A percentile compares a stretch with the other conserved stretches of the same genome.
Conservation (phyloP, 2,888 invertebrate genomes). For the Habrosyne pyritoides region DNA sequence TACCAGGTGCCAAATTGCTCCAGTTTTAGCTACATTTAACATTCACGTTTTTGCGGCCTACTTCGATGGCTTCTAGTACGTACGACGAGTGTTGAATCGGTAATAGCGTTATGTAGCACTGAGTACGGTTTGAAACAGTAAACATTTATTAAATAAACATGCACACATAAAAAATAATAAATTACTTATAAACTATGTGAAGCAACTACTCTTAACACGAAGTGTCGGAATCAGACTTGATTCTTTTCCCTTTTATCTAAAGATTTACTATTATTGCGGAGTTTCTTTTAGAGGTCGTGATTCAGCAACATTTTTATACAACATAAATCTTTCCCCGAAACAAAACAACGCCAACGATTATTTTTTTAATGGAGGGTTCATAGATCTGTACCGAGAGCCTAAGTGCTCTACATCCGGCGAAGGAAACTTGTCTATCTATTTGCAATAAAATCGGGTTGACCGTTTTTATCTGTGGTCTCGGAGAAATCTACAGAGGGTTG, state of each 20-base stretch:
- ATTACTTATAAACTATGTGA: too few species aligned
- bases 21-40: too few species aligned
- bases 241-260: not conserved
- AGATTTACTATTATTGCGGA: constrained; percentile 9
- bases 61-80: too few species aligned
- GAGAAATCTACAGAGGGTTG: not conserved
- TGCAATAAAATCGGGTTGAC: constrained; percentile 32
- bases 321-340: constrained; percentile 32
- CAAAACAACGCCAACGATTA: constrained; percentile 30
- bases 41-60: too few species aligned
- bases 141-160: too few species aligned
- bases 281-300: constrained; percentile 13
- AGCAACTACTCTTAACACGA: too few species aligned
- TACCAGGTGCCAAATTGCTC: not conserved
- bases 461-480: constrained; percentile 17
- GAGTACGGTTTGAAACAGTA: too few species aligned
- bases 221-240: not conserved
- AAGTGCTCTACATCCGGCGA: constrained; percentile 38
- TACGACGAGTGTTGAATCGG: too few species aligned
- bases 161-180: too few species aligned
- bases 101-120: too few species aligned
- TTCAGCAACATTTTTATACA: constrained; percentile 18
- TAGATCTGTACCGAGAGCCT: constrained; percentile 23
- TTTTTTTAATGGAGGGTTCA: constrained; percentile 34
- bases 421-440: constrained; percentile 31